Evolutionary conservation across 2,113 vertebrate genomes (phyloP).

Genomic region (Prunella fulvescens): DNA sequence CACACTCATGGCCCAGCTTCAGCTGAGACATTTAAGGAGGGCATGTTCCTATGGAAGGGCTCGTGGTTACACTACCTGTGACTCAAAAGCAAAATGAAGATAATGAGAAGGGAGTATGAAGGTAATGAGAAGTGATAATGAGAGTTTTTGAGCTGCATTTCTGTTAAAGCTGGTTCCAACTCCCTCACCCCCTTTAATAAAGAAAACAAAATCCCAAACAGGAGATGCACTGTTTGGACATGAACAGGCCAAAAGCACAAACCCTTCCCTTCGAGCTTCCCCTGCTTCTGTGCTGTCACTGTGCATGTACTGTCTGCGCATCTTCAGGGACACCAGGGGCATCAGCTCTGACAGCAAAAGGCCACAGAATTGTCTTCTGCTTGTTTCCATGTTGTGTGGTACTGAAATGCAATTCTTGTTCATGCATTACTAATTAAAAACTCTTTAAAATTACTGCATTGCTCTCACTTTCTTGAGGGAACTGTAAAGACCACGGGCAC

Average conservation of each 20-base stretch:
- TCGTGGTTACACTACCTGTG: neutral
- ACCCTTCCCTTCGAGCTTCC: neutral
- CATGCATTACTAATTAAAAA: constrained; percentile 37
- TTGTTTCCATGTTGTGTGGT: neutral
- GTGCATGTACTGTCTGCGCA: accelerated
- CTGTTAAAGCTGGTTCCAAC: neutral
- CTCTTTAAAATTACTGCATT: neutral
- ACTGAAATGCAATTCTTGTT: constrained; percentile 15
- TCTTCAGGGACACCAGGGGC: neutral
- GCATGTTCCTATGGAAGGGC: accelerated
- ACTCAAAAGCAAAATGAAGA: neutral
- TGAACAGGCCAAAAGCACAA: neutral
- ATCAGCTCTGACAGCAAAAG: neutral
- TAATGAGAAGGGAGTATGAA: neutral
- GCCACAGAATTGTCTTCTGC: constrained; percentile 9
- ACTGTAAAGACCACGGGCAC: accelerated
- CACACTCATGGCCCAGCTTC: accelerated
- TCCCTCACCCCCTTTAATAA: neutral
- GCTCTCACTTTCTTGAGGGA: neutral
- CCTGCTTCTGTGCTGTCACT: neutral
- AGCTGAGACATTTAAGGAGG: neutral
- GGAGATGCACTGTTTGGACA: neutral
- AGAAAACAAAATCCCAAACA: neutral
- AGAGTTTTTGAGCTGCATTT: neutral
- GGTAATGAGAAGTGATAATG: neutral